Conservation (phyloP, 2,113 vertebrate species). For the Oryzias curvinotus region DNA sequence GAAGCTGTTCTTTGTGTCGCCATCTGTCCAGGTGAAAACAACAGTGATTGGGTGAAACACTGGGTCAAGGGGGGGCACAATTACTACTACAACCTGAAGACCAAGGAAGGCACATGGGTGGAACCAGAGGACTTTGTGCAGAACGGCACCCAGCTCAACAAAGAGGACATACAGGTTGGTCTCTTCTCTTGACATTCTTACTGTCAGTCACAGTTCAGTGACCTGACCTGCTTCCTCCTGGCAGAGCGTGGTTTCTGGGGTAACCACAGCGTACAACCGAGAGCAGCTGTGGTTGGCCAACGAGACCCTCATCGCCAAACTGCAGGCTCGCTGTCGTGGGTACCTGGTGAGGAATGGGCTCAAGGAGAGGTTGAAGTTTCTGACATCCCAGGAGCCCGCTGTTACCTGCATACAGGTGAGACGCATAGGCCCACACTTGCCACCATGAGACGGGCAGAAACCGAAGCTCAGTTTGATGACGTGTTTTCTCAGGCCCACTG, state of each 20-base stretch:
- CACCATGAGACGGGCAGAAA: not conserved
- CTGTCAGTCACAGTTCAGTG: not conserved
- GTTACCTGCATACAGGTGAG: constrained; percentile 92
- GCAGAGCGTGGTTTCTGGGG: constrained; percentile 87
- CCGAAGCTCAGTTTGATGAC: not conserved
- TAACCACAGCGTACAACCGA: constrained; percentile 94
- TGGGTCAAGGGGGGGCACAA: constrained; percentile 97
- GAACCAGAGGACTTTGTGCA: constrained; percentile 85
- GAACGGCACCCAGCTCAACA: constrained; percentile 87
- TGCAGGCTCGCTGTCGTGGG: constrained; percentile 92
- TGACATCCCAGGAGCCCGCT: constrained; percentile 88
- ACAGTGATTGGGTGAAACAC: constrained; percentile 89
- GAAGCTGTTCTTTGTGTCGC: not conserved
- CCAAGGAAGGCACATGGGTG: constrained; percentile 87
- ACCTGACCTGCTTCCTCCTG: not conserved
- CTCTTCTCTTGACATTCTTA: not conserved
- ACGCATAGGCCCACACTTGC: no score
- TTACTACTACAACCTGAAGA: constrained; percentile 89
- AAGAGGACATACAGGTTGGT: constrained; percentile 94
- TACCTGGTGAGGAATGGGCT: constrained; percentile 86
- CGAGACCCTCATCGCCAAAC: constrained; percentile 86
- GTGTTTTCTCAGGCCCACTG: constrained; percentile 84
- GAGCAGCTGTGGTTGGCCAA: constrained; percentile 97
- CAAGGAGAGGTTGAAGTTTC: constrained; percentile 83
- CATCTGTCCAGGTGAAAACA: constrained; percentile 79